Conservation (phyloP, 2,888 invertebrate genomes). For the Anarsia innoxiella region DNA sequence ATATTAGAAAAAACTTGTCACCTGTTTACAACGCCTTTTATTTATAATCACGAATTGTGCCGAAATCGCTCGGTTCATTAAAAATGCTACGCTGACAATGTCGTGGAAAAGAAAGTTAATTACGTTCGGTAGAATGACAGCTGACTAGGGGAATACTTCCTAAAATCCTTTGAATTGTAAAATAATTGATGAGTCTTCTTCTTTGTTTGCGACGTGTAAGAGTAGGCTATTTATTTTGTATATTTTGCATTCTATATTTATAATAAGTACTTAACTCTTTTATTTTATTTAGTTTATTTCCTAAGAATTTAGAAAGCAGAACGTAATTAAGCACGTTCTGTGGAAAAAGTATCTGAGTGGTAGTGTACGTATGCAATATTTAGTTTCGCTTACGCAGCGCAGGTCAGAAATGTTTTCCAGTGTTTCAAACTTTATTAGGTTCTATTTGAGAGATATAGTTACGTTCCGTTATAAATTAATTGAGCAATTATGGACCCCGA, state of each 20-base stretch:
- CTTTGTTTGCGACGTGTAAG: slow-evolving; percentile 15
- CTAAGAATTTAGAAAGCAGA: slow-evolving; percentile 6
- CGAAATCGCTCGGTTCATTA: slow-evolving; percentile 34
- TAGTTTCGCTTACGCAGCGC: too few relatives aligned
- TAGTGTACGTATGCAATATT: slow-evolving; percentile 3
- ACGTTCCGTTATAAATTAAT: not conserved
- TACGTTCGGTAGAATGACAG: slow-evolving; percentile 49
- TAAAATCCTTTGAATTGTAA: slow-evolving; percentile 47
- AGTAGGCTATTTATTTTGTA: not conserved
- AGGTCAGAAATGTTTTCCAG: too few relatives aligned
- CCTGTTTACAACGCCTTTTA: not conserved
- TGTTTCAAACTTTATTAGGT: too few relatives aligned
- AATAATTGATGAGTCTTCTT: slow-evolving; percentile 47
- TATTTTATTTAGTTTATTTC: not conserved
- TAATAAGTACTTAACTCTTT: not conserved
- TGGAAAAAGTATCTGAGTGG: too few relatives aligned
- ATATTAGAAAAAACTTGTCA: too few relatives aligned
- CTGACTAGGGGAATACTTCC: slow-evolving; percentile 38
- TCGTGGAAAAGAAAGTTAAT: slow-evolving; percentile 55
- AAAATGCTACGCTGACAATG: slow-evolving; percentile 41
- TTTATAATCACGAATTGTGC: not conserved
- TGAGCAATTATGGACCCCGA: not conserved
- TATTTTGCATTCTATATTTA: too few relatives aligned
- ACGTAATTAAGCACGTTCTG: too few relatives aligned
- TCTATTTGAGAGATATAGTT: too few relatives aligned